Percentiles rank a stretch among this genome's conserved stretches.
Conservation (phyloP, 2,888 invertebrate genomes). For the Augiades crinisus region DNA sequence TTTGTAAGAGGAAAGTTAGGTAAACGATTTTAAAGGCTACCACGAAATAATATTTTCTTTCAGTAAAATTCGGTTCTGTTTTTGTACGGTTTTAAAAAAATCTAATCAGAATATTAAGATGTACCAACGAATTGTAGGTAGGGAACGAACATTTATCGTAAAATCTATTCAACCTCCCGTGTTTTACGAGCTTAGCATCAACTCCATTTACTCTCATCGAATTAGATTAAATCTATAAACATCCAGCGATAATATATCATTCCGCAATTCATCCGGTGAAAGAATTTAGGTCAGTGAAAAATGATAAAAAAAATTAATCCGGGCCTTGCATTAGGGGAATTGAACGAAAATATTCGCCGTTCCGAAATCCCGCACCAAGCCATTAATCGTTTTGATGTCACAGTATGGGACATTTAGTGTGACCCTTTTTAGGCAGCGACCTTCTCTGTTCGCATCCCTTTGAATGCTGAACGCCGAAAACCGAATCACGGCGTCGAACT, state of each 20-base stretch:
- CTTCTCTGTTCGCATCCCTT: slow-evolving; percentile 58
- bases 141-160: not conserved
- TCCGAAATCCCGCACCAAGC: slow-evolving; percentile 60
- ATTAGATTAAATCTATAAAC: slow-evolving; percentile 14
- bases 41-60: no score
- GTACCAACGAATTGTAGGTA: no score
- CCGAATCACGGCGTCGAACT: slow-evolving; percentile 48
- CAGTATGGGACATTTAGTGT: slow-evolving; percentile 79
- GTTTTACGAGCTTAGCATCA: not conserved
- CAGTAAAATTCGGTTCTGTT: no score
- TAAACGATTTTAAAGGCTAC: no score
- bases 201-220: not conserved
- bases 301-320: slow-evolving; percentile 56
- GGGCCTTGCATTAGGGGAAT: slow-evolving; percentile 60
- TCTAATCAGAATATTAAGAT: no score
- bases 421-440: slow-evolving; percentile 74
- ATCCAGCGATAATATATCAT: slow-evolving; percentile 27
- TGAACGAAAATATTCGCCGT: slow-evolving; percentile 69
- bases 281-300: slow-evolving; percentile 43
- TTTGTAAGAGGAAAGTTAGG: no score
- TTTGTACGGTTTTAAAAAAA: no score
- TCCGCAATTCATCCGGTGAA: slow-evolving; percentile 35
- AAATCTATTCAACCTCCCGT: not conserved
- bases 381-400: slow-evolving; percentile 80
- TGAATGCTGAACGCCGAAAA: slow-evolving; percentile 59